These are phyloP conservation scores for Homarus gammarus DNA, from an alignment of 2,888 invertebrate species.

Conservation along the genomic window DNA sequence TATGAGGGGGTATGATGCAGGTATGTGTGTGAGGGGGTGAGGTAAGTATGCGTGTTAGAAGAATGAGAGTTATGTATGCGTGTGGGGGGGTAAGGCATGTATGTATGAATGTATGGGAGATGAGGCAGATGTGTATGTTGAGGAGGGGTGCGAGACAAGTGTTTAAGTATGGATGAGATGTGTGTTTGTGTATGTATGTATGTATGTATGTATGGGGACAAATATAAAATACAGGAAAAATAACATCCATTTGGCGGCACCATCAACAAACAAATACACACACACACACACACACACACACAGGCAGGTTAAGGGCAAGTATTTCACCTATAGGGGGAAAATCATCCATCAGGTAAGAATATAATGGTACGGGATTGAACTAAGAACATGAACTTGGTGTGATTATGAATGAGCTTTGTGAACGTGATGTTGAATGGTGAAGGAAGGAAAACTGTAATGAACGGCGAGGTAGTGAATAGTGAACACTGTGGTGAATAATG, in stretches of 20 bases:
- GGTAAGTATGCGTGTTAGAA: no score
- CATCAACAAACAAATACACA: background rate
- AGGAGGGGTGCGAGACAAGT: background rate
- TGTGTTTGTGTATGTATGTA: background rate
- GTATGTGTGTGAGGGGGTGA: no score
- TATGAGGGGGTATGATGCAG: no score
- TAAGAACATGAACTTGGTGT: no score
- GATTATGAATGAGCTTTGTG: no score
- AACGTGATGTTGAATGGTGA: no score
- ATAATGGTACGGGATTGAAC: no score
- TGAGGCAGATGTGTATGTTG: background rate
- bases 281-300: constrained; percentile 12
- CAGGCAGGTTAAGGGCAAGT: no score
- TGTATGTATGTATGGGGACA: background rate
- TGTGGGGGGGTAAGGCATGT: background rate
- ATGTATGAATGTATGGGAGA: background rate
- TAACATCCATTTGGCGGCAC: background rate
- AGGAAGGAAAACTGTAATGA: no score
- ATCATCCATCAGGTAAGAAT: no score
- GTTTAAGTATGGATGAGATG: background rate
- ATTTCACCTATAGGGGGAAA: no score
- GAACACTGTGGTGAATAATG: background rate
- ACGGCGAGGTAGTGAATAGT: background rate
- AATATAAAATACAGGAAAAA: background rate
- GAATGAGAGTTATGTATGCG: background rate